A percentile compares a stretch with the other conserved stretches of the same genome.
Evolutionary conservation across 2,888 invertebrate genomes (phyloP).

Genomic region (Drosophila leonis): DNA sequence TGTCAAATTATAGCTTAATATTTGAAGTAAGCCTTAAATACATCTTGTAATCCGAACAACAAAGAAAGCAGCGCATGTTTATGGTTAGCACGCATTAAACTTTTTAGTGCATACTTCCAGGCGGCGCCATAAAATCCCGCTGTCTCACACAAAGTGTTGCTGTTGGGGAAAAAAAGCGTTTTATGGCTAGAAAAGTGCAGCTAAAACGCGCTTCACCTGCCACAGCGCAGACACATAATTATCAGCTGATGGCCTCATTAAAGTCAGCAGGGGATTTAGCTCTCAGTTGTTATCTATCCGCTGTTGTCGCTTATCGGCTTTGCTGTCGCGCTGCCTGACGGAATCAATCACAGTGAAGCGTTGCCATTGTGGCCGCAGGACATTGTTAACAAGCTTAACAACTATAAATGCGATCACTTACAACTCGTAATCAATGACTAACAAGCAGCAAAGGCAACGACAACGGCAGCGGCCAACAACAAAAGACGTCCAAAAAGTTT

Average conservation of each 20-base stretch:
- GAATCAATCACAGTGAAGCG: constrained; percentile 42
- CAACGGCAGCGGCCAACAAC: constrained; percentile 15
- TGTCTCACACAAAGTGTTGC: not conserved
- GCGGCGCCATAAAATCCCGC: constrained; percentile 8
- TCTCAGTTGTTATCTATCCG: not conserved
- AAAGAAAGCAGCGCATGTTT: constrained; percentile 1
- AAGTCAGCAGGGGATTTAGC: not conserved
- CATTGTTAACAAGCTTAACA: constrained; percentile 52
- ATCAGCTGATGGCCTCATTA: constrained; percentile 6
- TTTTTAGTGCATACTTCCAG: constrained; percentile 31
- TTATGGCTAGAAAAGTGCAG: constrained; percentile 1
- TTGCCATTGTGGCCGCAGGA: constrained; percentile 17
- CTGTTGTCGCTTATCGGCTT: not conserved
- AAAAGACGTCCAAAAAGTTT: constrained; percentile 46
- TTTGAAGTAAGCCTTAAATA: not conserved
- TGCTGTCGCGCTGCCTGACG: not conserved
- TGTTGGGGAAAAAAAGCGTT: not conserved
- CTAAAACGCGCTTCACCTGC: not conserved
- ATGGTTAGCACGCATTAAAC: not conserved
- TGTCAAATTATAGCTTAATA: not conserved
- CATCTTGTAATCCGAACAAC: not conserved
- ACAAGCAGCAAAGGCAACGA: constrained; percentile 16
- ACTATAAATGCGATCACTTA: constrained; percentile 76
- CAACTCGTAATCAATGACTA: constrained; percentile 71
- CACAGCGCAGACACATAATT: not conserved